Evolutionary conservation across 2,888 invertebrate species (phyloP).

Genomic region (Spatulosminthurus flaviceps): DNA sequence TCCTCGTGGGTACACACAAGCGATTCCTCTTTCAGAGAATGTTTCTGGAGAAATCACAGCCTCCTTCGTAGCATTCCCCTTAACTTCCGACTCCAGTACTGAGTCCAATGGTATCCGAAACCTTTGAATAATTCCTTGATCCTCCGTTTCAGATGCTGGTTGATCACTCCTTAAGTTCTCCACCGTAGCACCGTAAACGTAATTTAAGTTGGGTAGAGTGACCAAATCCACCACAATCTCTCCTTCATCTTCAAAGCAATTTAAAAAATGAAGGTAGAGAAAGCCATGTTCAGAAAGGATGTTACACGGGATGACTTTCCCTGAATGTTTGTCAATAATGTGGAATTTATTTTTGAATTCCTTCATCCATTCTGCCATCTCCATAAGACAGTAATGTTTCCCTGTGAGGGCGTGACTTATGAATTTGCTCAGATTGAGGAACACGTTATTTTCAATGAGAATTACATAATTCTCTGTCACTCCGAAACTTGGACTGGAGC

Average conservation of each 20-base stretch:
- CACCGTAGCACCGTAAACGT: background rate
- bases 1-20: constrained; percentile 68
- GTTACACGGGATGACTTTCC: constrained; percentile 62
- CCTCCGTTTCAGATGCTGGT: background rate
- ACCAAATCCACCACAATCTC: constrained; percentile 65
- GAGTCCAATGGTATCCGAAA: background rate
- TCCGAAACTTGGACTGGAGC: constrained; percentile 68
- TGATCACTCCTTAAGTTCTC: background rate
- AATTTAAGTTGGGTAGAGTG: constrained; percentile 45
- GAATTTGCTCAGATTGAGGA: constrained; percentile 66
- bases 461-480: constrained; percentile 69
- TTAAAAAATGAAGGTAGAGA: constrained; percentile 70
- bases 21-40: constrained; percentile 64
- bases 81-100: background rate
- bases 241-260: constrained; percentile 67
- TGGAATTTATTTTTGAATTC: constrained; percentile 65
- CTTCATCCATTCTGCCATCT: constrained; percentile 43
- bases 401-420: constrained; percentile 11
- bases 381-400: constrained; percentile 21
- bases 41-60: background rate
- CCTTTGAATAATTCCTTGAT: background rate
- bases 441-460: constrained; percentile 69
- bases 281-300: constrained; percentile 64
- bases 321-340: constrained; percentile 66
- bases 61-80: background rate